A percentile compares a stretch with the other conserved stretches of the same genome.
These are phyloP conservation scores for Pleuronectes platessa DNA, from an alignment of 2,113 vertebrate genomes.

Conservation along the genomic window DNA sequence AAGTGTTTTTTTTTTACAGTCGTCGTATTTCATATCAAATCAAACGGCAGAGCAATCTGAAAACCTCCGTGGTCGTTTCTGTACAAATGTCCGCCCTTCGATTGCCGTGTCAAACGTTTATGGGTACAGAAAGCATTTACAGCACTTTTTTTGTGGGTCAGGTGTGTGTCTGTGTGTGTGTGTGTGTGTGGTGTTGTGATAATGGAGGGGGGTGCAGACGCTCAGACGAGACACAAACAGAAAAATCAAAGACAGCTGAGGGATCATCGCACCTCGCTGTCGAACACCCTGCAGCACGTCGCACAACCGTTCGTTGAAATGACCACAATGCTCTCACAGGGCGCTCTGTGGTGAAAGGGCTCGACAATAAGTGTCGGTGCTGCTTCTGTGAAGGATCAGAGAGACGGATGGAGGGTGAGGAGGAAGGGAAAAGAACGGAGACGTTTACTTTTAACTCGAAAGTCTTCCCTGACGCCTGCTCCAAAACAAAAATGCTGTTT, in stretches of 20 bases:
- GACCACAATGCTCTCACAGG: too few relatives aligned
- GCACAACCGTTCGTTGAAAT: too few relatives aligned
- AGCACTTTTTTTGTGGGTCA: constrained; percentile 25
- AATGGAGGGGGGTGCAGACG: background rate
- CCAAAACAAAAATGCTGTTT: background rate
- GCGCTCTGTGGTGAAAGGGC: background rate
- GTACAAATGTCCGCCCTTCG: constrained; percentile 65
- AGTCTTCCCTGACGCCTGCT: background rate
- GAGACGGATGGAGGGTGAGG: constrained; percentile 13
- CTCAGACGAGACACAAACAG: background rate
- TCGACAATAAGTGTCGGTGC: background rate
- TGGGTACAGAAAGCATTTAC: constrained; percentile 45
- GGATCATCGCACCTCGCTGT: background rate
- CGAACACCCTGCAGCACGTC: background rate
- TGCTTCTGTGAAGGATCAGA: background rate
- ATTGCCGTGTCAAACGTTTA: constrained; percentile 42
- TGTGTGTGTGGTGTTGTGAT: constrained; percentile 8
- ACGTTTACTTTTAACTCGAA: background rate
- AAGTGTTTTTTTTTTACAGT: constrained; percentile 54
- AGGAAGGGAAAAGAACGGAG: background rate
- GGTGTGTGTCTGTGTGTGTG: constrained; percentile 2
- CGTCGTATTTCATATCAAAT: constrained; percentile 67
- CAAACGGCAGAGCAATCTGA: constrained; percentile 46
- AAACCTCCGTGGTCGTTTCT: constrained; percentile 52
- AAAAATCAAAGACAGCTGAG: constrained; percentile 11